These are phyloP conservation scores for Calephelis nemesis DNA, from an alignment of 1,140 invertebrate species.

Conservation along the genomic window DNA sequence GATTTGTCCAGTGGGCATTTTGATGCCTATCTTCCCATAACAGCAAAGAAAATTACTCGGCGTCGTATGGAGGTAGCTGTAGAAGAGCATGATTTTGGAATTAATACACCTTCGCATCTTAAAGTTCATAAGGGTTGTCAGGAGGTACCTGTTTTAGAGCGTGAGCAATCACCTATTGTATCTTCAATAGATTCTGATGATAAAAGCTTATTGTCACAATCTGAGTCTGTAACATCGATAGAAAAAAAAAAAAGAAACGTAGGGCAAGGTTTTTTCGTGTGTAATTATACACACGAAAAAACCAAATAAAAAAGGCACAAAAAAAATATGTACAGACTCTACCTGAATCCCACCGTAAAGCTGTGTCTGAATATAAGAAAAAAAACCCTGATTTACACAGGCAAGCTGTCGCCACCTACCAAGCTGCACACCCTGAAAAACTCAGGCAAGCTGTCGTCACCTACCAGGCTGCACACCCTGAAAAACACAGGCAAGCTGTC, in stretches of 20 bases:
- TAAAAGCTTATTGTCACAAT: constrained; percentile 11
- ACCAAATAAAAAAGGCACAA: no score
- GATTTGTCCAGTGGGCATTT: constrained; percentile 17
- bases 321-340: no score
- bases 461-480: constrained; percentile 18
- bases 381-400: constrained; percentile 13
- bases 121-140: constrained; percentile 17
- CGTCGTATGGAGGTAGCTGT: constrained; percentile 8
- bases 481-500: constrained; percentile 15
- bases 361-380: no score
- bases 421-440: constrained; percentile 17
- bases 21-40: constrained; percentile 21
- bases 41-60: constrained; percentile 19
- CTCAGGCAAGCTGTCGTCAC: constrained; percentile 14
- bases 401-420: constrained; percentile 15
- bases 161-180: constrained; percentile 8
- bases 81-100: constrained; percentile 22
- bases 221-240: constrained; percentile 13
- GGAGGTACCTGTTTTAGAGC: constrained; percentile 19
- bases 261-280: no score
- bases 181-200: no score
- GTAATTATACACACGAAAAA: no score
- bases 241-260: background rate
- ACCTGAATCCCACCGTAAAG: background rate
- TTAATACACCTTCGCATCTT: constrained; percentile 19